A percentile compares a stretch with the other conserved stretches of the same genome.
Conservation (phyloP, 2,797 vertebrate genomes). For the Pempheris klunzingeri region DNA sequence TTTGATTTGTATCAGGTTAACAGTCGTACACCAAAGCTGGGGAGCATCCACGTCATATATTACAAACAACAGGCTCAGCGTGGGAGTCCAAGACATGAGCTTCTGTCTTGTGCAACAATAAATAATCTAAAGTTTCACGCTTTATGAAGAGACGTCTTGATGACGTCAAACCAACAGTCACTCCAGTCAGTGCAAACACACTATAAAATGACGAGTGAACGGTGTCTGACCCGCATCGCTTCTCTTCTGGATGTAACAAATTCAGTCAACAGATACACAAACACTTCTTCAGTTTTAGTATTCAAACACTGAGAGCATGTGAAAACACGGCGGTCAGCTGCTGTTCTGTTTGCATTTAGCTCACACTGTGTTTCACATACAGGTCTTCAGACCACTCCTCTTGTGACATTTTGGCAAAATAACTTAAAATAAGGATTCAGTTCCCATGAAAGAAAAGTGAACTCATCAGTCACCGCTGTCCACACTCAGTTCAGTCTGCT, state of each 20-base stretch:
- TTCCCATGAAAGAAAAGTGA: constrained; percentile 19
- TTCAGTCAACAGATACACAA: constrained; percentile 11
- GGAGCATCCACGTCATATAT: constrained; percentile 23
- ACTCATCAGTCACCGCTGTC: constrained; percentile 12
- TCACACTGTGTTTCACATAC: constrained; percentile 28
- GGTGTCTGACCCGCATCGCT: not conserved
- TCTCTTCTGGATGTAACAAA: constrained; percentile 11
- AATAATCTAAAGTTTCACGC: constrained; percentile 52
- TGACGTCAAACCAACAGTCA: constrained; percentile 16
- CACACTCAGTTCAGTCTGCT: not conserved
- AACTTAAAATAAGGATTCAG: constrained; percentile 46
- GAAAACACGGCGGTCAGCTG: constrained; percentile 40
- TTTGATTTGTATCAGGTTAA: constrained; percentile 44
- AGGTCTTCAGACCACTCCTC: constrained; percentile 20
- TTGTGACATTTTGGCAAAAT: constrained; percentile 43
- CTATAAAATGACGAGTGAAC: not conserved
- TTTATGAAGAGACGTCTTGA: constrained; percentile 21
- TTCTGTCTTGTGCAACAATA: constrained; percentile 42
- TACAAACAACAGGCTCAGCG: constrained; percentile 31
- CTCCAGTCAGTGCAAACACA: constrained; percentile 26
- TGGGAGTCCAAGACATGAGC: constrained; percentile 35
- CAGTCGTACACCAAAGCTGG: constrained; percentile 63
- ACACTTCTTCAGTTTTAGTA: constrained; percentile 41
- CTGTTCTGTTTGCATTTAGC: constrained; percentile 33
- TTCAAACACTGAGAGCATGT: constrained; percentile 34